Evolutionary conservation across 2,113 vertebrate genomes (phyloP), one percentile per base, ranked within the genome.

Genomic region (Antigone vipio): DNA sequence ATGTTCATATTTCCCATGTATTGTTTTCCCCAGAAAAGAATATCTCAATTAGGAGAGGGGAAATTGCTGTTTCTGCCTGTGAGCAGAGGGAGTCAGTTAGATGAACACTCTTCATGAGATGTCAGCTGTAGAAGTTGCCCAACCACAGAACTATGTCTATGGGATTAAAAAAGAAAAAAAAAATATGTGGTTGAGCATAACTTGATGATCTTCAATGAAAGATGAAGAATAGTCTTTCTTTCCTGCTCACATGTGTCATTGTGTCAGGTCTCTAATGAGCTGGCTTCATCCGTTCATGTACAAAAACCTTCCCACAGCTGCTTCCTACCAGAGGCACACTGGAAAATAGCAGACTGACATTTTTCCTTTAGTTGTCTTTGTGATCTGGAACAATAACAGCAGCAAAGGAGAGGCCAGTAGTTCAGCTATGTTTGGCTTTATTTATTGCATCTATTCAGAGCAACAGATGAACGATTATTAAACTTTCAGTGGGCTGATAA

Each of bases 291-390:
- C 62, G 79, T 89, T 97, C 83, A 4, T 53, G 29, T 88, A 67
- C 55, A 76, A 35, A 89, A 92, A 45, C 83, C 89, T 93, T 69
- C 40, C 85, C 92, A 90, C 97, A 98, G 96, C 93, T 97, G 97
- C 95, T 98, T 98, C 98, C 97, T 97, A 77, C 84, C 95, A 90
- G 89, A 67, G 77, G 66, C 75, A 59, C 15, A 2, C 72, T 96
- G 96, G 93, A 97, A 97, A 97, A 96, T 21, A 96, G 93, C 95
- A 82, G 91, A 20, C 73, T 95, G 92, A 90, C 89, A 63, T 92
- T 98, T 92, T 97, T 83, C 93, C 93, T 95, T 49, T 76, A 27
- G 77, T 47, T 93, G 58, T 71, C 91, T 93, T 96, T 96, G 83
- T 96, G 60, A 73, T 85, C 26, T 93, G 62, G 49, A 88, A 40